Percentiles rank a stretch among this genome's conserved stretches.
phyloP scores from a whole-genome alignment of 2,113 vertebrate species.

The Abramis brama region DNA sequence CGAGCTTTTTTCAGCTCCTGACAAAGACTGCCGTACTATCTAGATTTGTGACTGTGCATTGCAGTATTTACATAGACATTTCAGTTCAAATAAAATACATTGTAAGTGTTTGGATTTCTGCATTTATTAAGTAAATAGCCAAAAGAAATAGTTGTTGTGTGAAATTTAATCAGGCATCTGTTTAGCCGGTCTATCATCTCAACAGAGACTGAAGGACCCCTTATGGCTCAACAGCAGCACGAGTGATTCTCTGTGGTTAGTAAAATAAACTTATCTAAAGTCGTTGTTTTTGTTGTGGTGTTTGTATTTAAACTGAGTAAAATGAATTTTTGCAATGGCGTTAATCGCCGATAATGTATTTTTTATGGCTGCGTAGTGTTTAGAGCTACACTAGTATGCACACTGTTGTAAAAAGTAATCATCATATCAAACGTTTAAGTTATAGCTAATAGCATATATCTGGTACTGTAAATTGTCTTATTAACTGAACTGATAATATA shows the following conservation, averaged over 20 bases:
- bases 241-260: slow-evolving; percentile 20
- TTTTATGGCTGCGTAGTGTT: neutral
- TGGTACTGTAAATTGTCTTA: neutral
- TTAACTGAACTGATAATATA: neutral
- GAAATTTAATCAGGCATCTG: slow-evolving; percentile 19
- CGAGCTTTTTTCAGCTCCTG: neutral
- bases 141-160: neutral
- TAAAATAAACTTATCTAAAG: slow-evolving; percentile 3
- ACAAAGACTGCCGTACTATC: neutral
- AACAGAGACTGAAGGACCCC: neutral
- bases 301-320: neutral
- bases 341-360: neutral
- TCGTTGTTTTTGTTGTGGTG: neutral
- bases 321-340: neutral
- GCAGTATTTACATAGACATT: neutral
- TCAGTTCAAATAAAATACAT: neutral
- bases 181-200: neutral
- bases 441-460: neutral
- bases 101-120: neutral
- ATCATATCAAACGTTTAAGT: neutral
- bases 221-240: neutral
- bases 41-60: neutral
- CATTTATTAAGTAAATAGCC: neutral
- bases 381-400: no score
- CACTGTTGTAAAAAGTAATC: neutral